Conservation (phyloP, 2,113 vertebrate genomes). For the Menidia beryllina region DNA sequence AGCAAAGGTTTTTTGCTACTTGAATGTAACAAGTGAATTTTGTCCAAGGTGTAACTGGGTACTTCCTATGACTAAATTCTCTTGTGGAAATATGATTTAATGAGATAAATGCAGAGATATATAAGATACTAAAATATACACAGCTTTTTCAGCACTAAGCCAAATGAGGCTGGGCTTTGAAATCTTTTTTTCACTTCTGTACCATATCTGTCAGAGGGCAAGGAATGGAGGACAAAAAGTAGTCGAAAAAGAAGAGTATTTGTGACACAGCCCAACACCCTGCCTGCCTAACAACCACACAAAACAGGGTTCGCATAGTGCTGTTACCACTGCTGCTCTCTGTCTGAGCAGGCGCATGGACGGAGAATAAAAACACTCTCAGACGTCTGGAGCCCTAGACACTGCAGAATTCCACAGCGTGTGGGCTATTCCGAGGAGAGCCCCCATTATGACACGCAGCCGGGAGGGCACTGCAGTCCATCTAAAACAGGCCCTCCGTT, state of each 20-base stretch:
- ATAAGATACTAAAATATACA: too few relatives aligned
- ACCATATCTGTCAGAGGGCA: slow-evolving; percentile 44
- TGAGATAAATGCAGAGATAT: background rate
- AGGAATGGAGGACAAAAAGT: slow-evolving; percentile 28
- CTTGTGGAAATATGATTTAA: too few relatives aligned
- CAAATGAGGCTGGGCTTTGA: slow-evolving; percentile 6
- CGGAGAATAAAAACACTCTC: slow-evolving; percentile 52
- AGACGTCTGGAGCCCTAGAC: slow-evolving; percentile 68
- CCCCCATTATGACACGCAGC: slow-evolving; percentile 55
- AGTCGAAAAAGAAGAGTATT: slow-evolving; percentile 19
- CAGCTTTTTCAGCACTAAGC: background rate
- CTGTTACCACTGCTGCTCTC: slow-evolving; percentile 36
- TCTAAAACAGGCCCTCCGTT: slow-evolving; percentile 74
- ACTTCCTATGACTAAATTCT: too few relatives aligned
- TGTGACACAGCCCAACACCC: slow-evolving; percentile 18
- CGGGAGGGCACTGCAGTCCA: slow-evolving; percentile 57
- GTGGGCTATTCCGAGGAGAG: slow-evolving; percentile 69
- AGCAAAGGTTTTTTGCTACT: too few relatives aligned
- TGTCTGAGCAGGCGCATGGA: slow-evolving; percentile 36
- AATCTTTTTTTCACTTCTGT: slow-evolving; percentile 25
- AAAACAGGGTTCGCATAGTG: slow-evolving; percentile 44
- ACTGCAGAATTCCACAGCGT: slow-evolving; percentile 71
- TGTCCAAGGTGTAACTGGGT: too few relatives aligned
- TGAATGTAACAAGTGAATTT: too few relatives aligned
- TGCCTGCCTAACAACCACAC: slow-evolving; percentile 9